Conservation (phyloP, 2,113 vertebrate genomes). For the Suncus etruscus region DNA sequence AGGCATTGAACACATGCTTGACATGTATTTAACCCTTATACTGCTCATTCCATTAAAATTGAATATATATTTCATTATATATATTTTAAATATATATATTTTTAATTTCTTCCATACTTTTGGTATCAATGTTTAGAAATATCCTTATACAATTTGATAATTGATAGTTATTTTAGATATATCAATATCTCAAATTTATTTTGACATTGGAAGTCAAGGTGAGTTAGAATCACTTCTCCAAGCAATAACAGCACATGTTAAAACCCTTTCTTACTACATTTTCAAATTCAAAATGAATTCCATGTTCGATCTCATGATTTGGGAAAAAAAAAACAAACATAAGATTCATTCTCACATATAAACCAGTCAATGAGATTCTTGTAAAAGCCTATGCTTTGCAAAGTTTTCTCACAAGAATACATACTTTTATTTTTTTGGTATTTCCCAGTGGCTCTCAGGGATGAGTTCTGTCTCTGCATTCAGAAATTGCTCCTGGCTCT, state of each 20-base stretch:
- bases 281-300: not conserved
- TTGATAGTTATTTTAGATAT: not conserved
- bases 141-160: conserved; percentile 3
- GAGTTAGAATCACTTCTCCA: no score
- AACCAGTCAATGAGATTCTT: not conserved
- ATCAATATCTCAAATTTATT: not conserved
- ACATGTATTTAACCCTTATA: no score
- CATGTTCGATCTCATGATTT: not conserved
- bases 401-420: no score
- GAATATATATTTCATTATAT: no score
- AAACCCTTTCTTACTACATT: not conserved
- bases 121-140: not conserved
- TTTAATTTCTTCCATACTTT: not conserved
- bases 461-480: no score
- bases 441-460: no score
- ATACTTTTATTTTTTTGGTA: no score
- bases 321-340: not conserved
- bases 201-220: not conserved
- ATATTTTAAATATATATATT: not conserved
- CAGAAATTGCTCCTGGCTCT: no score
- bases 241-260: not conserved
- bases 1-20: no score
- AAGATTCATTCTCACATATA: not conserved
- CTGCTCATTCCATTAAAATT: no score
- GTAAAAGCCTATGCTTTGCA: no score